These are phyloP conservation scores for Tetraodon nigroviridis DNA, from an alignment of 2,113 vertebrate genomes.

Conservation along the genomic window DNA sequence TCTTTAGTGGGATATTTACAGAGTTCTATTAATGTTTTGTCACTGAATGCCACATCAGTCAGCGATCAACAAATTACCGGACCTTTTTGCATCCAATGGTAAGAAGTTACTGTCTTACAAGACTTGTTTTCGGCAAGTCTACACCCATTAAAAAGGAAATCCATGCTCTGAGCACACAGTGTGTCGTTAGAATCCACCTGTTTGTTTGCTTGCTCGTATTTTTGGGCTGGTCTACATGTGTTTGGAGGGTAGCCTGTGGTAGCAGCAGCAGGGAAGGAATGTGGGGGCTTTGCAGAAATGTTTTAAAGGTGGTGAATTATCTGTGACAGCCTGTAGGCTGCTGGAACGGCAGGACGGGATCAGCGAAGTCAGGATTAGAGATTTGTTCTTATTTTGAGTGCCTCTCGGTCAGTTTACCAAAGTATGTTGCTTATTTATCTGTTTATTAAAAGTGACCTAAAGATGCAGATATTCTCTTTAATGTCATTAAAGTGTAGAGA, in stretches of 20 bases:
- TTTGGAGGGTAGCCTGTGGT: constrained; percentile 46
- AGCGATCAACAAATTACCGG: constrained; percentile 22
- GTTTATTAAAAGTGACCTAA: constrained; percentile 10
- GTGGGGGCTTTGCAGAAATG: constrained; percentile 58
- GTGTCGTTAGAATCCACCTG: constrained; percentile 29
- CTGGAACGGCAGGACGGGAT: constrained; percentile 66
- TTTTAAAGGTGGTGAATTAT: constrained; percentile 69
- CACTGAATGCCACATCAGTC: constrained; percentile 15
- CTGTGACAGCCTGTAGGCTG: constrained; percentile 62
- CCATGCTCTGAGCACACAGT: not conserved
- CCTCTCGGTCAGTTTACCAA: constrained; percentile 26
- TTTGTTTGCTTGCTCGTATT: constrained; percentile 11
- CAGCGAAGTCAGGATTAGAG: constrained; percentile 61
- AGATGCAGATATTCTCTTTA: constrained; percentile 3
- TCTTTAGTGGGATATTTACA: constrained; percentile 25
- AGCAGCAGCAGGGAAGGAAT: constrained; percentile 69
- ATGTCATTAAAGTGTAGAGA: not conserved
- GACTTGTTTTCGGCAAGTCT: too few relatives aligned
- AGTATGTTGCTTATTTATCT: constrained; percentile 25
- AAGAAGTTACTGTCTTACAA: constrained; percentile 34
- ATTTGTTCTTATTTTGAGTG: constrained; percentile 48
- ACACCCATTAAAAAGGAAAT: too few relatives aligned
- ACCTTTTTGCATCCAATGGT: constrained; percentile 53
- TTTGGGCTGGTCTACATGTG: constrained; percentile 11
- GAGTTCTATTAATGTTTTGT: constrained; percentile 33